phyloP scores from a whole-genome alignment of 2,113 vertebrate genomes.

The Semnornis frantzii region DNA sequence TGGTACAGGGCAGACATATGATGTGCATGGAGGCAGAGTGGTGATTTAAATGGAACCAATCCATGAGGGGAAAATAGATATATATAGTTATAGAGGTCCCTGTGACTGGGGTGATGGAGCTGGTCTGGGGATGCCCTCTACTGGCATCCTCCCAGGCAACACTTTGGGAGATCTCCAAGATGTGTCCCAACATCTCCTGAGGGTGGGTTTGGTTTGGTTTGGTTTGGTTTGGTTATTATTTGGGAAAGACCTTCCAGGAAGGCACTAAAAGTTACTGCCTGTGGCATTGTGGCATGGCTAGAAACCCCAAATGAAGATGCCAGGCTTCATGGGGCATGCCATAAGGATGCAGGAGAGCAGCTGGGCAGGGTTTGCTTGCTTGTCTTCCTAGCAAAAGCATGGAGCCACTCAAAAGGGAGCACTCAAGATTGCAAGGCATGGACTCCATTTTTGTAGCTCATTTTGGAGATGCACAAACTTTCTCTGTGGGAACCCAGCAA shows the following conservation, averaged over 20 bases:
- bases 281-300: neutral
- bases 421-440: no score
- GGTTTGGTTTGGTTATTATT: neutral
- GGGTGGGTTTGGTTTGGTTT: neutral
- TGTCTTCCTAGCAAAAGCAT: neutral
- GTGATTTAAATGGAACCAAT: neutral
- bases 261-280: no score
- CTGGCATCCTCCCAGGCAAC: neutral
- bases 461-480: no score
- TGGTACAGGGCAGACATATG: rapidly evolving
- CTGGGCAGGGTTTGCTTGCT: neutral
- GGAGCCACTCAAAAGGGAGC: neutral
- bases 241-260: neutral
- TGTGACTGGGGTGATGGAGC: neutral
- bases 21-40: neutral
- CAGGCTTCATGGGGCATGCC: rapidly evolving
- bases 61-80: rapidly evolving
- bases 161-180: neutral
- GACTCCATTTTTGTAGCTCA: no score
- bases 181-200: neutral
- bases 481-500: no score
- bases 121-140: neutral
- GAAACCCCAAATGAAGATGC: neutral
- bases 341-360: neutral
- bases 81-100: neutral